Evolutionary conservation across 2,113 vertebrate genomes (phyloP).

Genomic region (Cranoglanis bouderius): DNA sequence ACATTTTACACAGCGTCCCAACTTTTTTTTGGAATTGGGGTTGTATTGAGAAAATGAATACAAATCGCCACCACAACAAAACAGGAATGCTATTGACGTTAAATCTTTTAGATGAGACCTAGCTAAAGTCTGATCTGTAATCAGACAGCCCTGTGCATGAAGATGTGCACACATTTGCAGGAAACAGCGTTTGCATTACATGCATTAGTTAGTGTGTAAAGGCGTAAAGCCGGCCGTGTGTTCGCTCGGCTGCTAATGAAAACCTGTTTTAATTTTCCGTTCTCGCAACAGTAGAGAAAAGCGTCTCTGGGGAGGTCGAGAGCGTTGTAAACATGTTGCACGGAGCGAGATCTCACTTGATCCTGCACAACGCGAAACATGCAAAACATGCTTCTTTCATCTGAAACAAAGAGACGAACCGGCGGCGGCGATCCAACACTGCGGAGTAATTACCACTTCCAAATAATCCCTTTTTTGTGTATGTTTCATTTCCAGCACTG

Average conservation of each 20-base stretch:
- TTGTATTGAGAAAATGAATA: not conserved
- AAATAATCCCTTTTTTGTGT: conserved; percentile 64
- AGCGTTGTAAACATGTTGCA: conserved; percentile 73
- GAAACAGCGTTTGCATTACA: not conserved
- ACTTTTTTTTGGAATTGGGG: no score
- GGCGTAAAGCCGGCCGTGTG: conserved; percentile 34
- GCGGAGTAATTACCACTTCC: conserved; percentile 72
- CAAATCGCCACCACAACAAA: not conserved
- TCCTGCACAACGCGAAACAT: conserved; percentile 67
- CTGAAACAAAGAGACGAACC: conserved; percentile 71
- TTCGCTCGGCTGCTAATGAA: conserved; percentile 59
- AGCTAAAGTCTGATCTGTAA: not conserved
- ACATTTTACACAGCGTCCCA: no score
- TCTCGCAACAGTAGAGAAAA: conserved; percentile 65
- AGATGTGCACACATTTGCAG: not conserved
- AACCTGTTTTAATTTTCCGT: conserved; percentile 70
- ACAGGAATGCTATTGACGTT: not conserved
- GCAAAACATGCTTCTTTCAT: conserved; percentile 67
- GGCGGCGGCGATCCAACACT: conserved; percentile 61
- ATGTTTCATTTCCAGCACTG: conserved; percentile 64
- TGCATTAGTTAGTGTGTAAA: not conserved
- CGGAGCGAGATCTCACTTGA: conserved; percentile 67
- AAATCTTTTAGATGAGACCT: not conserved
- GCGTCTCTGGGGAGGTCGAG: conserved; percentile 60
- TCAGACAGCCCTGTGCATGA: not conserved